phyloP scores from a whole-genome alignment of 1,140 invertebrate genomes.

The Leptonema lineaticorne region DNA sequence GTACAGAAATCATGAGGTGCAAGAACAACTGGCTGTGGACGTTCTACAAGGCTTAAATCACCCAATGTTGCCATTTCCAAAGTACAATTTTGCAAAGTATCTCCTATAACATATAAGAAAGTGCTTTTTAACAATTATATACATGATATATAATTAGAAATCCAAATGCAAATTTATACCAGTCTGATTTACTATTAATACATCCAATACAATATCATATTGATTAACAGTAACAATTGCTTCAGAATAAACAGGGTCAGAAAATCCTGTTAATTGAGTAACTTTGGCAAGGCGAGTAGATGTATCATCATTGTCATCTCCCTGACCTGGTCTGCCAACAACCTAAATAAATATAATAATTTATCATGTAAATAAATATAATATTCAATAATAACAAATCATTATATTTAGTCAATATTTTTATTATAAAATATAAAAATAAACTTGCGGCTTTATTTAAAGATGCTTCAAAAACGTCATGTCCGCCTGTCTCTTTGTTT shows the following conservation, averaged over 20 bases:
- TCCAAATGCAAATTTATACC: conserved; percentile 48
- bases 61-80: conserved; percentile 96
- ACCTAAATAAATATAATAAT: conserved; percentile 24
- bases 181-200: conserved; percentile 97
- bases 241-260: conserved; percentile 98
- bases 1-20: conserved; percentile 97
- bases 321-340: conserved; percentile 40
- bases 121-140: no score
- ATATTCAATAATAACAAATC: neutral
- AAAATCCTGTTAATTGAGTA: conserved; percentile 99
- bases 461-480: conserved; percentile 94
- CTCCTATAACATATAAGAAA: conserved; percentile 51
- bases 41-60: conserved; percentile 96
- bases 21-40: conserved; percentile 92
- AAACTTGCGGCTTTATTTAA: conserved; percentile 75
- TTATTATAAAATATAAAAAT: conserved; percentile 1
- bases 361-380: neutral
- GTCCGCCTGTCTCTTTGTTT: conserved; percentile 71
- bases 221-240: conserved; percentile 99
- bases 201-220: conserved; percentile 97
- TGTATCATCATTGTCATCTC: conserved; percentile 36
- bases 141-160: neutral
- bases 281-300: conserved; percentile 55
- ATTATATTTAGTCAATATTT: no score
- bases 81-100: conserved; percentile 97